Evolutionary conservation across 2,113 vertebrate species (phyloP).

Genomic region (Brienomyrus brachyistius): DNA sequence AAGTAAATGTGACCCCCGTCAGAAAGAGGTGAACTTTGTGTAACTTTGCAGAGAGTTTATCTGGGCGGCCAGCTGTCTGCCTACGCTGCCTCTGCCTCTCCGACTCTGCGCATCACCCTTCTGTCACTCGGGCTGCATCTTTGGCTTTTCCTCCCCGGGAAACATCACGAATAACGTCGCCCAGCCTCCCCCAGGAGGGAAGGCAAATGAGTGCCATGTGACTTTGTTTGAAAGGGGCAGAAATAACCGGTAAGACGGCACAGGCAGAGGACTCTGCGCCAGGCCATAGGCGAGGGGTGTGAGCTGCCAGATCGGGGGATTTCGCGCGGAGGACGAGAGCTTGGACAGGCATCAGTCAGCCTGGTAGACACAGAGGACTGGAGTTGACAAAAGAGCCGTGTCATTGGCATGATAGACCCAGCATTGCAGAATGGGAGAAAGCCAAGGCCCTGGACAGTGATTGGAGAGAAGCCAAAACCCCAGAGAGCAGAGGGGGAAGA

Average conservation of each 20-base stretch:
- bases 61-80: slow-evolving; percentile 38
- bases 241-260: background rate
- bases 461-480: background rate
- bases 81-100: background rate
- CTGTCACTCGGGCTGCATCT: background rate
- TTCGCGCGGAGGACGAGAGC: background rate
- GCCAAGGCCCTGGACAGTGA: background rate
- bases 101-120: background rate
- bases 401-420: background rate
- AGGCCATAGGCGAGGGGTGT: background rate
- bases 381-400: background rate
- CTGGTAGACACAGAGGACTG: background rate
- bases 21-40: background rate
- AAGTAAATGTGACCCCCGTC: background rate
- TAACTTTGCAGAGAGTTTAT: slow-evolving; percentile 31
- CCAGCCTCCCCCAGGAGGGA: background rate
- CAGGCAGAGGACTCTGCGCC: background rate
- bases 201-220: background rate
- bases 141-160: background rate
- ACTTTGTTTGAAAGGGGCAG: slow-evolving; percentile 6
- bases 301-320: background rate
- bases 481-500: background rate
- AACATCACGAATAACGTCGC: background rate
- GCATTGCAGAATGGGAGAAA: background rate
- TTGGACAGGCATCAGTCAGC: slow-evolving; percentile 7